phyloP scores from a whole-genome alignment of 37 sponge, comb jelly and placozoan genomes.

The Cliona cf. orientalis region DNA sequence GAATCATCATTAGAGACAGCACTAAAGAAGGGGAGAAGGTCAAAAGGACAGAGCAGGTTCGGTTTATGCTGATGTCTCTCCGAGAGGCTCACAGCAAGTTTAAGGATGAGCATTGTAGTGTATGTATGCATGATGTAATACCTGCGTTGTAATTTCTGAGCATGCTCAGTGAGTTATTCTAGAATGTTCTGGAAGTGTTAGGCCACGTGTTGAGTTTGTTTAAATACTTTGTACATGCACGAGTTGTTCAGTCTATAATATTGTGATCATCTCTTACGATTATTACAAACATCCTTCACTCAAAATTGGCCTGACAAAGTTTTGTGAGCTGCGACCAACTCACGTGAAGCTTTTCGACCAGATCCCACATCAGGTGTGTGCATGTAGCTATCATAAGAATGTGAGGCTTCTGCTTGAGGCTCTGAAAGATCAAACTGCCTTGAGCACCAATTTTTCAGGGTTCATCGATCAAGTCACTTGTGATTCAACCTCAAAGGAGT shows the following conservation, averaged over 20 bases:
- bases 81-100: conserved; percentile 33
- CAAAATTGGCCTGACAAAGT: conserved; percentile 41
- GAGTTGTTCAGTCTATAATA: no score
- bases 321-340: conserved; percentile 44
- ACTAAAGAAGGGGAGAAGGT: conserved; percentile 9
- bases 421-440: conserved; percentile 26
- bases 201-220: no score
- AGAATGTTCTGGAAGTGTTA: no score
- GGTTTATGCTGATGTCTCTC: conserved; percentile 41
- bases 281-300: not conserved
- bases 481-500: conserved; percentile 5
- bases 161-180: no score
- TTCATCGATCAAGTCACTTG: conserved; percentile 37
- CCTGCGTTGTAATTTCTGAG: no score
- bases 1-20: conserved; percentile 25
- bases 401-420: conserved; percentile 47
- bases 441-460: not conserved
- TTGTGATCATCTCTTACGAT: no score
- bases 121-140: no score
- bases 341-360: conserved; percentile 42
- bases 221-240: no score
- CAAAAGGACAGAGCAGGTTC: conserved; percentile 38
- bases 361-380: conserved; percentile 48
- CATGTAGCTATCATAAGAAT: conserved; percentile 49
- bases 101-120: not conserved